phyloP scores from a whole-genome alignment of 2,797 vertebrate species.

The Eidolon dupreanum region DNA sequence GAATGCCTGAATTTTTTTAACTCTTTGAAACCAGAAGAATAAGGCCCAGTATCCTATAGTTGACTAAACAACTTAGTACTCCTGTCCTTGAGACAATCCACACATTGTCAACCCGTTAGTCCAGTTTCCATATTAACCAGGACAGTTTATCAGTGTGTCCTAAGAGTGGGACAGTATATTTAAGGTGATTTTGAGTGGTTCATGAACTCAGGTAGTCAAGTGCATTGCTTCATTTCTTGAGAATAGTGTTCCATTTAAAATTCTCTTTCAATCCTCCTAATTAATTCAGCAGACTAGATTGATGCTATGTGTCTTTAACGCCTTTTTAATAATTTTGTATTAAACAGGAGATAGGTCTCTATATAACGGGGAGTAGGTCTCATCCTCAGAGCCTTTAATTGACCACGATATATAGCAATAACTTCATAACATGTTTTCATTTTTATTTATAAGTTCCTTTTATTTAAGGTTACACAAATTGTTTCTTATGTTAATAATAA shows the following conservation, averaged over 20 bases:
- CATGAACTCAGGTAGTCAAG: not conserved
- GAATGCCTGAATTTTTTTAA: not conserved
- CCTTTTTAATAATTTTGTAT: constrained; percentile 37
- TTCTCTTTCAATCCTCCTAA: constrained; percentile 38
- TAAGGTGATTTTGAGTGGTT: constrained; percentile 10
- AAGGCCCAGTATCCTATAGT: not conserved
- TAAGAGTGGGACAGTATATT: not conserved
- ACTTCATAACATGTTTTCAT: constrained; percentile 13
- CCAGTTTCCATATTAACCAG: not conserved
- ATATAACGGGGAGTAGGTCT: not conserved
- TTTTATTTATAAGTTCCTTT: constrained; percentile 2
- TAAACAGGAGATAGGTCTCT: not conserved
- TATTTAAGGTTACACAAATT: not conserved
- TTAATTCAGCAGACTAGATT: constrained; percentile 33
- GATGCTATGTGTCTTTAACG: constrained; percentile 6
- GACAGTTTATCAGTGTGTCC: not conserved
- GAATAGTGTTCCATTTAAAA: constrained; percentile 48
- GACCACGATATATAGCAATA: not conserved
- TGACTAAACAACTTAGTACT: not conserved
- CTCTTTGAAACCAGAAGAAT: not conserved
- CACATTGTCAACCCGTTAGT: not conserved
- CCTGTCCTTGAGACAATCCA: not conserved
- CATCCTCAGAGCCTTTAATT: not conserved
- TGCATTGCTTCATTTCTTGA: constrained; percentile 37
- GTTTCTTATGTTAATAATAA: not conserved